A percentile compares a stretch with the other conserved stretches of the same genome.
These are phyloP conservation scores for Actinemys pallida DNA, from an alignment of 2,113 vertebrate genomes.

Conservation along the genomic window DNA sequence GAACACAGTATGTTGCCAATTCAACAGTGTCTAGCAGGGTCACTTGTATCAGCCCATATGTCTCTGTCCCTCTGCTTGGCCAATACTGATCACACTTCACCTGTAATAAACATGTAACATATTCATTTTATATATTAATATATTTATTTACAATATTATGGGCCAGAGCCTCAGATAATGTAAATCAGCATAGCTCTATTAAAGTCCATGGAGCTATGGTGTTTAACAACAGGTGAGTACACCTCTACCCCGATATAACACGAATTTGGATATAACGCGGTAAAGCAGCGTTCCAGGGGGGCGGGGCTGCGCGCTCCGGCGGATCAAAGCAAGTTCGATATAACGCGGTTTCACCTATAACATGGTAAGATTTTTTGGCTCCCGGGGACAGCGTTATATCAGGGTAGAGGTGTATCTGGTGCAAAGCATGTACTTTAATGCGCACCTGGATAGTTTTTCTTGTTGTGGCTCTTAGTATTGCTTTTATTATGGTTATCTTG, in stretches of 20 bases:
- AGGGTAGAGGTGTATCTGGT: neutral
- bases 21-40: conserved; percentile 96
- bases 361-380: too few relatives aligned
- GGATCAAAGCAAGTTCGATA: too few relatives aligned
- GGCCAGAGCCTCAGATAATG: neutral
- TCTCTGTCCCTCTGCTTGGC: conserved; percentile 97
- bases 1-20: conserved; percentile 95
- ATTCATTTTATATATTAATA: conserved; percentile 21
- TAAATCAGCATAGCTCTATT: neutral
- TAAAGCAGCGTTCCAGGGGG: too few relatives aligned
- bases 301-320: too few relatives aligned
- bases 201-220: neutral
- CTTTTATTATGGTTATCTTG: neutral
- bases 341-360: too few relatives aligned
- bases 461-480: neutral
- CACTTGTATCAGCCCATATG: conserved; percentile 95
- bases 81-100: conserved; percentile 99
- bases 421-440: neutral
- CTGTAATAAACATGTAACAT: conserved; percentile 76
- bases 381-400: too few relatives aligned
- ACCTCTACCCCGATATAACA: too few relatives aligned
- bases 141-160: neutral
- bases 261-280: too few relatives aligned
- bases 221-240: neutral
- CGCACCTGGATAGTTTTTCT: neutral